Base-by-base conservation (phyloP, 2,113 vertebrate species). In the Grus americana region DNA sequence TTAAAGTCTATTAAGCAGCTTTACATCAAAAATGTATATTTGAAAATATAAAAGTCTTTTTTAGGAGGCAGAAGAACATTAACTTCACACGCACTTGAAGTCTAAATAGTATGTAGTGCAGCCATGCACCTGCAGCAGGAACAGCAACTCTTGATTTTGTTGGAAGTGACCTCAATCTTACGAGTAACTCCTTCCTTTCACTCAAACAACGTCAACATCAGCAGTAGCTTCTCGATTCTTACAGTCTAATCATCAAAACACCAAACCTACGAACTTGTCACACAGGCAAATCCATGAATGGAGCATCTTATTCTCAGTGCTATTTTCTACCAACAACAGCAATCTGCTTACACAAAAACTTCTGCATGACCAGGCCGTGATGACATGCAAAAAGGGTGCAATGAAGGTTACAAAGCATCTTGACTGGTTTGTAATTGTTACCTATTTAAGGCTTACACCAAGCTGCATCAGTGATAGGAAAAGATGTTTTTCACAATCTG, bases 1-100 rank as follows among this genome's bases (percentile, higher is more conserved):
- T 94, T 50, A 75, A 72, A 79, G 73, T 93, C 72, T 70, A 74
- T 12, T 21, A 94, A 90, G 44, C 55, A 94, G 34, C 13, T 96
- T 84, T 84, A 85, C 23, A 55, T 30, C 10, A 81, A 63, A 79
- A 86, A 11, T 7, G 36, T 92, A 9, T 66, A n/a, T 73, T n/a
- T 61, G 63, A 87, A 93, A 95, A 91, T 13, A 14, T 2, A 85
- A 90, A 72, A 23, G 27, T 47, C 59, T 12, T 61, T 73, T 66
- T 75, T 55, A 65, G 75, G 70, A 89, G 46, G n/a, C 79, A 57
- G 50, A 70, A 93, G 18, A 97, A 88, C 46, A 72, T 44, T 66
- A 93, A 74, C 24, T 81, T 32, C 65, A 80, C 13, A 32, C 4
- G 18, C 10, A 38, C 9, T 4, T 29, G 9, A 79, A 40, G 11